Evolutionary conservation across 2,888 invertebrate species (phyloP).

Genomic region (Drosophila subsilvestris): DNA sequence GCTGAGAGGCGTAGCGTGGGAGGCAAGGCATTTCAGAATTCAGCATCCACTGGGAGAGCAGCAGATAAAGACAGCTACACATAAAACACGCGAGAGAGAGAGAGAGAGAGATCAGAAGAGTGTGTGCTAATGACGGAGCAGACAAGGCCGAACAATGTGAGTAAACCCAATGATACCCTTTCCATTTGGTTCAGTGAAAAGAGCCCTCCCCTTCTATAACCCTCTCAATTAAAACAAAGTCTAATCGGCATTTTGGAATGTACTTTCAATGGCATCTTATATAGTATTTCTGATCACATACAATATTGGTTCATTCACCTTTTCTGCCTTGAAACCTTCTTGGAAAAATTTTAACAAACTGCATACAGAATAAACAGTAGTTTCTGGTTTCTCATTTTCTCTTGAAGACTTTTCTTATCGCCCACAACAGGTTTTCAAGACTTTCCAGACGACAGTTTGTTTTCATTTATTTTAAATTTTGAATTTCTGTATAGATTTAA

Average conservation of each 20-base stretch:
- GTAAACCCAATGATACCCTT: constrained; percentile 36
- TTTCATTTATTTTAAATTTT: background rate
- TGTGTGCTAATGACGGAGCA: constrained; percentile 49
- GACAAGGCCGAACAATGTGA: constrained; percentile 60
- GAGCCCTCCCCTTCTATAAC: background rate
- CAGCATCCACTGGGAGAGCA: constrained; percentile 21
- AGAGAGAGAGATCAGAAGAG: constrained; percentile 24
- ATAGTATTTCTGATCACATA: no score
- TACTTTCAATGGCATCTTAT: background rate
- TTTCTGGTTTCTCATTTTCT: background rate
- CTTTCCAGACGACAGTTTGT: background rate
- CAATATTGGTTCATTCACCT: no score
- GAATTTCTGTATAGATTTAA: background rate
- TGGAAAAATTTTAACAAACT: background rate
- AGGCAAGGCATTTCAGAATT: constrained; percentile 30
- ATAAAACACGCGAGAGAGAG: background rate
- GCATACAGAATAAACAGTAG: background rate
- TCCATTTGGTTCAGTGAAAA: background rate
- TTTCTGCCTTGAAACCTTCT: no score
- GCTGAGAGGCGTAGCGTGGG: constrained; percentile 53
- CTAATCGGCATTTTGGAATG: background rate
- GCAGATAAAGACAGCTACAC: constrained; percentile 13
- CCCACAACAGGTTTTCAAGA: background rate
- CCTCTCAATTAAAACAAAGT: background rate
- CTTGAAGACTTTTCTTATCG: background rate